Percentiles rank a stretch among this genome's conserved stretches.
Evolutionary conservation across 2,113 vertebrate species (phyloP).

Genomic region (Vireo altiloquus): DNA sequence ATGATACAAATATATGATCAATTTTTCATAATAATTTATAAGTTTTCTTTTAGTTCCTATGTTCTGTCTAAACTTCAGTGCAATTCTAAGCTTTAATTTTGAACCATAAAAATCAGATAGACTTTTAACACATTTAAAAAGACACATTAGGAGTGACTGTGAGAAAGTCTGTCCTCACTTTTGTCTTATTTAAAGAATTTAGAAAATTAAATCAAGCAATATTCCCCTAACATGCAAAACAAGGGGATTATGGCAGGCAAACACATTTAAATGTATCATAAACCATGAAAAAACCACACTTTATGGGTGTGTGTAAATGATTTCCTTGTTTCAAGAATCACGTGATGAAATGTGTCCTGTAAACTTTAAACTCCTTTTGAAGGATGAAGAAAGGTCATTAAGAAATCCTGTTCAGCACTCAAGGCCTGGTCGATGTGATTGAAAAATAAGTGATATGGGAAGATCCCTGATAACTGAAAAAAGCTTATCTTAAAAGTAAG

Average conservation of each 20-base stretch:
- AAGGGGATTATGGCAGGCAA: not conserved
- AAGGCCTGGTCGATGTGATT: not conserved
- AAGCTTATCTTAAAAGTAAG: not conserved
- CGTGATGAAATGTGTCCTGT: not conserved
- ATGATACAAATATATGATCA: not conserved
- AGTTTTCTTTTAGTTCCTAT: not conserved
- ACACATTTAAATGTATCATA: not conserved
- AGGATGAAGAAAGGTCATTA: not conserved
- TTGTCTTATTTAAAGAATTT: not conserved
- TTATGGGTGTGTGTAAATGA: rapidly evolving
- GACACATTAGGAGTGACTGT: not conserved
- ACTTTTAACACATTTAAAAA: not conserved
- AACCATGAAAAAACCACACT: not conserved
- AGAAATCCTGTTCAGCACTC: not conserved
- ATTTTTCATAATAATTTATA: not conserved
- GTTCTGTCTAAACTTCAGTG: not conserved
- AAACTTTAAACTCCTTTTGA: not conserved
- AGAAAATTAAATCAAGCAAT: not conserved
- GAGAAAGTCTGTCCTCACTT: not conserved
- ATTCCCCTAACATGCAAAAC: not conserved
- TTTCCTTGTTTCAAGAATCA: not conserved
- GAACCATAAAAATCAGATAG: not conserved
- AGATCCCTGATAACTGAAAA: not conserved
- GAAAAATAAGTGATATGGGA: not conserved
- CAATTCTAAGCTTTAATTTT: not conserved